Base-by-base conservation (phyloP, 2,113 vertebrate genomes). In the Meleagris gallopavo region DNA sequence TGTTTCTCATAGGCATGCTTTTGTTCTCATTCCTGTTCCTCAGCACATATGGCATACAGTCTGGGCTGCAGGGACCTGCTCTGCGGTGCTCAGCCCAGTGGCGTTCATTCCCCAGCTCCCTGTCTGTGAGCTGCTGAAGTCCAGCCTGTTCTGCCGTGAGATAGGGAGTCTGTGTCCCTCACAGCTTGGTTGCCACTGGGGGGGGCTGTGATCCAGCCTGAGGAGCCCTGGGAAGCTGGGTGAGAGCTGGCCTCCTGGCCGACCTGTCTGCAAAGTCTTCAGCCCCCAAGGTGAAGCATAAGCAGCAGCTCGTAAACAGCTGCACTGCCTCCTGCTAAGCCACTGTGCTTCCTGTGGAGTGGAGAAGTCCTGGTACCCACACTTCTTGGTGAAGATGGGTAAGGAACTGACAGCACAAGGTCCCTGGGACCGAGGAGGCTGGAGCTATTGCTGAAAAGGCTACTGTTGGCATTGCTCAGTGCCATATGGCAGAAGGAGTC, bases 181-280 rank as follows among this genome's bases (percentile, higher is more conserved):
- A 27, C 3, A 5, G 16, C 15, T 22, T 3, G 4, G 32, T 24
- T 32, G 67, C 67, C 43, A 3, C 67, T 52, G 64, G 73, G 11
- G 84, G 84, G 43, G 74, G 66, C 54, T 27, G 25, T 58, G 50
- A 38, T 8, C 45, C 12, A 14, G 54, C 48, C 25, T 54, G 19
- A 1, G 62, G 19, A 24, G 81, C 13, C 6, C 19, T 43, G 64
- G 29, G 12, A 10, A 13, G 41, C 65, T 6, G 7, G 29, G 25
- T 11, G 46, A 29, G 41, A 0, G 14, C 0, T 0, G 25, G 11
- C 41, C 62, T 81, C 32, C 72, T 1, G 1, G 18, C 55, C 17
- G 57, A 16, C 45, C 13, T 3, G 2, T 10, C 50, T 48, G 43
- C 3, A 4, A 13, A 43, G 36, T 11, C n/a, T 61, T 34, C 1